phyloP scores from a whole-genome alignment of 1,140 invertebrate species.

The Danaus melanippus region DNA sequence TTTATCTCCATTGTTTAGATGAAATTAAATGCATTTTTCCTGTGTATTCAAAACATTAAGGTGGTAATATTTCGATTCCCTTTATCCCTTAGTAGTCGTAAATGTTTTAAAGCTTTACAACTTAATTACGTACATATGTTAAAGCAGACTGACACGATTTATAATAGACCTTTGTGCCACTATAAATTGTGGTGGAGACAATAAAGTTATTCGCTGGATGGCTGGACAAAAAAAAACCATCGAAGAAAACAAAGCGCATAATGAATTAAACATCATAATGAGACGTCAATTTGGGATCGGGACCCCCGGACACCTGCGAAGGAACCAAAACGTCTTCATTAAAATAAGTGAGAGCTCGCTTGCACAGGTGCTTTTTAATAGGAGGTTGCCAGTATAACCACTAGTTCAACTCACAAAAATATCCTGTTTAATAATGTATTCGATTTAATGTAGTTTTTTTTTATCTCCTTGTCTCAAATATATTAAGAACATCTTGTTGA shows the following conservation, averaged over 20 bases:
- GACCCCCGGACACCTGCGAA: constrained; percentile 56
- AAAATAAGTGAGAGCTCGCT: constrained; percentile 39
- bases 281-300: constrained; percentile 42
- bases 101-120: constrained; percentile 61
- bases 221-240: constrained; percentile 44
- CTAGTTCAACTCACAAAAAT: constrained; percentile 38
- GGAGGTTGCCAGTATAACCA: constrained; percentile 27
- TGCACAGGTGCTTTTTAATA: constrained; percentile 51
- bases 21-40: constrained; percentile 42
- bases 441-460: constrained; percentile 5
- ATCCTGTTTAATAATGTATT: constrained; percentile 22
- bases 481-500: neutral
- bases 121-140: constrained; percentile 70
- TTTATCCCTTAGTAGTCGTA: constrained; percentile 35
- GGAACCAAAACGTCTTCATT: constrained; percentile 63
- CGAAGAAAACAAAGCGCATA: constrained; percentile 67
- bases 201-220: constrained; percentile 54
- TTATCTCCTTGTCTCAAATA: neutral
- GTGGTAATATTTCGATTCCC: constrained; percentile 22
- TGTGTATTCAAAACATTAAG: constrained; percentile 16
- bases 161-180: constrained; percentile 53
- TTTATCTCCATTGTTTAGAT: constrained; percentile 42
- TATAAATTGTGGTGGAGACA: constrained; percentile 57
- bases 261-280: constrained; percentile 67
- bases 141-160: constrained; percentile 55